Evolutionary conservation across 1,140 invertebrate genomes (phyloP), one percentile per base, ranked within the genome.

Genomic region (Pogonomyrmex barbatus): DNA sequence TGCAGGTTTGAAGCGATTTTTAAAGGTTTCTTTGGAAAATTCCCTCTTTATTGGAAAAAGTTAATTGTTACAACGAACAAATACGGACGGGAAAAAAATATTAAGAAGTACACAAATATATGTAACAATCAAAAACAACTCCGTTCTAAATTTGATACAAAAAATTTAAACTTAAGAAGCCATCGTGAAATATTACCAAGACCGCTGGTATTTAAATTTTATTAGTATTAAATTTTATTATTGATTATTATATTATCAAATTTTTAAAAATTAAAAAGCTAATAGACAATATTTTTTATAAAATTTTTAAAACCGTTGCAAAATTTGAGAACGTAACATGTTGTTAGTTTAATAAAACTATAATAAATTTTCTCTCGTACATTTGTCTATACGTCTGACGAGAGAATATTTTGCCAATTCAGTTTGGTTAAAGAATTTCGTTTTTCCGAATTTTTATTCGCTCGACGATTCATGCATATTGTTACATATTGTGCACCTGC

Each of bases 381-480:
- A 67, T 24, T 58, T 2, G 2, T 30, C 2, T 6, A 9, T 14
- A 2, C 14, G n/a, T n/a, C n/a, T n/a, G 24, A 24, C 24, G 24
- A 24, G 39, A 42, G 24, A 70, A 81, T 70, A 30, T 42, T 42
- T n/a, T 8, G 8, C 2, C 24, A 0, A 54, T 54, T 0, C 36
- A 5, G 0, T 65, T 78, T 12, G 60, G 65, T 65, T 78, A 78
- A 63, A 47, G 60, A 63, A 78, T 63, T 62, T 1, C 39, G 42
- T 63, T 77, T 54, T 63, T 77, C 24, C 2, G 12, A 68, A 47
- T 68, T 68, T 68, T 68, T 24, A 39, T 33, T 42, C 14, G 9
- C 9, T 6, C 14, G 24, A 62, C 8, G 24, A 62, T 9, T 68
- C 5, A 33, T 52, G n/a, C 14, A 17, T 17, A n/a, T 9, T 10